phyloP scores from a whole-genome alignment of 2,113 vertebrate genomes.

The Hyperopisus bebe region DNA sequence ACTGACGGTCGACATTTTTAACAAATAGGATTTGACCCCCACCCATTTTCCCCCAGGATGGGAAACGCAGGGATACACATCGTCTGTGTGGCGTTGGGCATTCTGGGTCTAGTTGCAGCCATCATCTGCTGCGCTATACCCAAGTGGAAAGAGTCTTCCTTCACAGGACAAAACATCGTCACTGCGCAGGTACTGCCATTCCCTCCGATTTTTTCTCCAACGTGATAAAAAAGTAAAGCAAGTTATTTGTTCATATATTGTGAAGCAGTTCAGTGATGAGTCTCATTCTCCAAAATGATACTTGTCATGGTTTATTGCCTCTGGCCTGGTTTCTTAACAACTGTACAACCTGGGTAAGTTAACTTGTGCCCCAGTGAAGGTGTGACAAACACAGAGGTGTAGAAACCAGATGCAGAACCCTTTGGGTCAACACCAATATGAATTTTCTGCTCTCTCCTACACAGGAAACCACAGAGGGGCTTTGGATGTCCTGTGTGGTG shows the following conservation, averaged over 20 bases:
- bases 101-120: constrained; percentile 57
- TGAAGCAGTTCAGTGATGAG: neutral
- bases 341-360: neutral
- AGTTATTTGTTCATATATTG: neutral
- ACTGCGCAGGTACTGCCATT: constrained; percentile 56
- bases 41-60: constrained; percentile 47
- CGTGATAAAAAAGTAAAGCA: neutral
- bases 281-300: neutral
- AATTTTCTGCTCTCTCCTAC: neutral
- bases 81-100: constrained; percentile 50
- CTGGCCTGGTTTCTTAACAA: neutral
- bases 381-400: neutral
- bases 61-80: constrained; percentile 56
- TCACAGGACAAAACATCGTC: constrained; percentile 57
- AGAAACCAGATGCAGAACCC: neutral
- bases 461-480: constrained; percentile 51
- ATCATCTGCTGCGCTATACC: constrained; percentile 58
- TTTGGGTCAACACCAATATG: neutral
- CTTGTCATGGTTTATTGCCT: neutral
- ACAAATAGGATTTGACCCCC: neutral
- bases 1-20: neutral
- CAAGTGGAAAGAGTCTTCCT: constrained; percentile 59
- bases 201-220: neutral
- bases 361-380: neutral
- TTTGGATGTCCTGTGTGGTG: constrained; percentile 65